phyloP scores from a whole-genome alignment of 2,113 vertebrate genomes.

The Serilophus lunatus region DNA sequence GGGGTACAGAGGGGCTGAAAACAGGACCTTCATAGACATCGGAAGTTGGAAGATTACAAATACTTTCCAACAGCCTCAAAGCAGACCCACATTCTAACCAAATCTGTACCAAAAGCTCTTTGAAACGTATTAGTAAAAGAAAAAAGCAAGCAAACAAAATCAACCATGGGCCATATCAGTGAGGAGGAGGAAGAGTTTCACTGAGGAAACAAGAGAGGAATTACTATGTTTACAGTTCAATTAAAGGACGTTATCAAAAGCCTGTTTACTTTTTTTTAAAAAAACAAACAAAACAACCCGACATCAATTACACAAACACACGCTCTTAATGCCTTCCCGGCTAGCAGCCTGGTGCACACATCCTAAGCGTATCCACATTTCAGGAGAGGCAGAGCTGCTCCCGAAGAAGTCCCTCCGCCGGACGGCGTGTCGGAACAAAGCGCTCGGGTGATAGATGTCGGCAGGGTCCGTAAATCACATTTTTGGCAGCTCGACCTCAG shows the following conservation, averaged over 20 bases:
- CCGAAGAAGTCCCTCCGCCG: neutral
- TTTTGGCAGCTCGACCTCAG: neutral
- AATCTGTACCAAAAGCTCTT: neutral
- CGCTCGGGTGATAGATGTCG: neutral
- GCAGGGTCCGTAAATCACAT: neutral
- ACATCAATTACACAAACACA: neutral
- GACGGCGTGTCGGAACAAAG: neutral
- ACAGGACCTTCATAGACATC: neutral
- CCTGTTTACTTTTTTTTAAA: neutral
- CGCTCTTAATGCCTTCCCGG: neutral
- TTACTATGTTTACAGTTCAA: neutral
- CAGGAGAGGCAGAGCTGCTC: neutral
- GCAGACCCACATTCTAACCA: neutral
- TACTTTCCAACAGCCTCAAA: neutral
- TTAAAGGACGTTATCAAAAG: slow-evolving; percentile 35
- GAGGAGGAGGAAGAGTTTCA: neutral
- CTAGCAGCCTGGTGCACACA: neutral
- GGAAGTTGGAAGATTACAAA: neutral
- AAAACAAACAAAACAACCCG: no score
- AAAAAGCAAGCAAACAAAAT: neutral
- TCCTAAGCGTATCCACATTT: neutral
- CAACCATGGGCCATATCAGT: neutral
- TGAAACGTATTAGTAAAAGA: neutral
- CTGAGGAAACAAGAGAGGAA: neutral
- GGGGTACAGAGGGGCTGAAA: neutral